These are phyloP conservation scores for Smutsia temminckii DNA, from an alignment of 2,797 vertebrate species.

Conservation along the genomic window DNA sequence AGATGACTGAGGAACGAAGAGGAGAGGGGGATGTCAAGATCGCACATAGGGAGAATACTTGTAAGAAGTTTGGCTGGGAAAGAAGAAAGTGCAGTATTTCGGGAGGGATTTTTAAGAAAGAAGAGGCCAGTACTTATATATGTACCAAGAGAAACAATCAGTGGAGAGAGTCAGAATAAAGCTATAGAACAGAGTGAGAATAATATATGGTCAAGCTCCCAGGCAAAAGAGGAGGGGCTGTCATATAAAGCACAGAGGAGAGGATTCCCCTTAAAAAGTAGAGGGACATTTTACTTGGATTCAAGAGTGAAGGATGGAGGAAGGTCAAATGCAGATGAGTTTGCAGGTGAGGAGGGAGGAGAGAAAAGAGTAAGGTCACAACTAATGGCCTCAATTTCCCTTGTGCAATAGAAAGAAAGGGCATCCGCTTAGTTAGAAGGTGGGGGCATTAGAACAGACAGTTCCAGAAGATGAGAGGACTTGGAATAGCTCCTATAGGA, in stretches of 20 bases:
- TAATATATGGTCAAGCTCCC: neutral
- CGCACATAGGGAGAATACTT: neutral
- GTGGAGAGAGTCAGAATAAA: neutral
- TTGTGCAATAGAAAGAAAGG: neutral
- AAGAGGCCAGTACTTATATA: neutral
- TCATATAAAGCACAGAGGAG: neutral
- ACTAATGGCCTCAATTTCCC: neutral
- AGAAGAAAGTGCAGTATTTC: neutral
- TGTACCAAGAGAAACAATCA: neutral
- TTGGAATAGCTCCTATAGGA: neutral
- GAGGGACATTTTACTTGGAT: neutral
- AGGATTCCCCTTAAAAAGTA: conserved; percentile 20
- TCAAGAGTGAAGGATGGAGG: neutral
- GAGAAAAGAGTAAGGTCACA: neutral
- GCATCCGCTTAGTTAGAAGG: neutral
- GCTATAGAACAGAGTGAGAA: neutral
- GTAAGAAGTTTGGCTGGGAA: neutral
- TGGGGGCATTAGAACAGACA: neutral
- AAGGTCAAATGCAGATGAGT: neutral
- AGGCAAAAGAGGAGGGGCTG: neutral
- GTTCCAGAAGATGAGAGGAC: neutral
- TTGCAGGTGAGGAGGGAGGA: neutral
- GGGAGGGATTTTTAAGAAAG: neutral
- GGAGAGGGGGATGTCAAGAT: neutral
- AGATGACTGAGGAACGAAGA: neutral